These are phyloP conservation scores for Copidosoma floridanum DNA, from an alignment of 1,140 invertebrate species.

Conservation along the genomic window DNA sequence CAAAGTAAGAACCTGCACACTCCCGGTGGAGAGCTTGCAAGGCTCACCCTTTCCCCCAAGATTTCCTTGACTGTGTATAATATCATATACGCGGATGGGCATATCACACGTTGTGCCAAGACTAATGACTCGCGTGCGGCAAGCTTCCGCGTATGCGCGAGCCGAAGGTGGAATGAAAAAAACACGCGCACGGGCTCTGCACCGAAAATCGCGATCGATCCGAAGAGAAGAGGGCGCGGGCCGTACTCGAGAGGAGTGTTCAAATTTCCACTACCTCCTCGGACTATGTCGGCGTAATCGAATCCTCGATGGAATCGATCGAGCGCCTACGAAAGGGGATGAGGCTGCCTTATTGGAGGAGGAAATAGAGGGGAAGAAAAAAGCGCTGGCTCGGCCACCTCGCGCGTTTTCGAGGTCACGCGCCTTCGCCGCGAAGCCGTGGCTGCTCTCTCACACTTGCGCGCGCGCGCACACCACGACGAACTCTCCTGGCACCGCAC, in stretches of 20 bases:
- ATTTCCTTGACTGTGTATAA: no score
- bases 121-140: no score
- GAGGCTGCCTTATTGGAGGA: neutral
- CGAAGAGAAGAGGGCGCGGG: neutral
- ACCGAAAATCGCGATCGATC: slow-evolving; percentile 3
- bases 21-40: no score
- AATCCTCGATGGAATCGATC: slow-evolving; percentile 16
- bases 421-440: neutral
- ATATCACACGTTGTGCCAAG: no score
- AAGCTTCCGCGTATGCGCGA: no score
- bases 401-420: slow-evolving; percentile 15
- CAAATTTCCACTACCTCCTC: neutral
- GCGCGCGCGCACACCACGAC: neutral
- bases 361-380: neutral
- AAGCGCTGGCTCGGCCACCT: neutral
- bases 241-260: no score
- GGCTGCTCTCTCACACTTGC: neutral
- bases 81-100: no score
- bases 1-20: neutral
- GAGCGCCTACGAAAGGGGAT: neutral
- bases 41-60: neutral
- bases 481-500: neutral
- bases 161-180: neutral
- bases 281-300: no score
- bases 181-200: no score